Evolutionary conservation across 2,888 invertebrate genomes (phyloP).

Genomic region (Dermolepida albohirtum): DNA sequence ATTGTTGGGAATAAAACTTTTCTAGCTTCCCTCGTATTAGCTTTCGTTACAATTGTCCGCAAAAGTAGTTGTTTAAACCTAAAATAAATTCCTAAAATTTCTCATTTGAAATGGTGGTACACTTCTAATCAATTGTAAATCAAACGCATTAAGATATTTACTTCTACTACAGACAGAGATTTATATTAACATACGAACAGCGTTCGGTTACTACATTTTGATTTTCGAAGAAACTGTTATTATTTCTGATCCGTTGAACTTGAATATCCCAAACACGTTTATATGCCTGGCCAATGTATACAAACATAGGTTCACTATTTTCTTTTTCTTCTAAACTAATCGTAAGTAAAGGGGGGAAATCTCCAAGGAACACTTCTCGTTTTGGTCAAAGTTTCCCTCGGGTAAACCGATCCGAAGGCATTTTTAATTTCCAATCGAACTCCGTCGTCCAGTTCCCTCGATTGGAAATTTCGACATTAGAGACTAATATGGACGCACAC

Average conservation of each 20-base stretch:
- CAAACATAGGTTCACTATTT: not conserved
- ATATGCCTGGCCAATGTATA: slow-evolving; percentile 1
- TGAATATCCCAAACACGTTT: slow-evolving; percentile 21
- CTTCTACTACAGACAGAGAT: too few relatives aligned
- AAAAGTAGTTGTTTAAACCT: too few relatives aligned
- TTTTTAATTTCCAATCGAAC: slow-evolving; percentile 32
- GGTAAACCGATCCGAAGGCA: slow-evolving; percentile 8
- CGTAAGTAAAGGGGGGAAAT: not conserved
- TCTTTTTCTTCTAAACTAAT: slow-evolving; percentile 14
- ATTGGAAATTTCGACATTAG: slow-evolving; percentile 23
- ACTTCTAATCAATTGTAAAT: too few relatives aligned
- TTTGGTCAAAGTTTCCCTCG: slow-evolving; percentile 17
- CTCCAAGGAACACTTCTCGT: slow-evolving; percentile 27
- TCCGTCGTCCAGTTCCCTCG: not conserved
- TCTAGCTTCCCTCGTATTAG: too few relatives aligned
- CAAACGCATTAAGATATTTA: too few relatives aligned
- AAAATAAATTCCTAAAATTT: too few relatives aligned
- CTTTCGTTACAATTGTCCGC: too few relatives aligned
- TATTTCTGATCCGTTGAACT: slow-evolving; percentile 29
- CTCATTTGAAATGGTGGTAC: too few relatives aligned
- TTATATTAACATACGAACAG: too few relatives aligned
- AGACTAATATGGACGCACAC: not conserved
- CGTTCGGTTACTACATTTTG: too few relatives aligned
- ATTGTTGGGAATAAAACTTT: too few relatives aligned
- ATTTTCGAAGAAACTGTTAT: slow-evolving; percentile 2